Conservation (phyloP, 2,888 invertebrate species). For the Helicoverpa assulta region DNA sequence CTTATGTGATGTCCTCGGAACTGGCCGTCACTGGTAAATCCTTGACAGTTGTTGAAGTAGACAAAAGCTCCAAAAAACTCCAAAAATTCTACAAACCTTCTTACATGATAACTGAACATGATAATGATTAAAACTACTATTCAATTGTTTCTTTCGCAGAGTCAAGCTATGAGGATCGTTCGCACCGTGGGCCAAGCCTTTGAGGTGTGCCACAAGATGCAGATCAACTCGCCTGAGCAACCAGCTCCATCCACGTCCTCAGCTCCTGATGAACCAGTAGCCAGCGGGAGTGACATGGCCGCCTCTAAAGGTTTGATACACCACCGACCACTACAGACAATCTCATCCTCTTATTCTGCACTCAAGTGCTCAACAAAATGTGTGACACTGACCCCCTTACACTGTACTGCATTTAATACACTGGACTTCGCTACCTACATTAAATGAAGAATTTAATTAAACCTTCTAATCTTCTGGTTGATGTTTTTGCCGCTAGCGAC, state of each 20-base stretch:
- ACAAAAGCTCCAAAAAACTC: too few species aligned
- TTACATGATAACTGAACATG: too few species aligned
- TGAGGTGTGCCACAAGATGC: conserved; percentile 99
- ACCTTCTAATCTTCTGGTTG: conserved; percentile 19
- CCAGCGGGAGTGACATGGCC: conserved; percentile 73
- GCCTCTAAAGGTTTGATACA: conserved; percentile 79
- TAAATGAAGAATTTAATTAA: conserved; percentile 41
- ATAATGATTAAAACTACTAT: too few species aligned
- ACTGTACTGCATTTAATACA: conserved; percentile 25
- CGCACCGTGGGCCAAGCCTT: conserved; percentile 99
- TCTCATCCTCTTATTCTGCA: not conserved
- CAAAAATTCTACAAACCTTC: too few species aligned
- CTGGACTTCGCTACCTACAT: conserved; percentile 25
- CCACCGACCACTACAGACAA: conserved; percentile 27
- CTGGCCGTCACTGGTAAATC: too few species aligned
- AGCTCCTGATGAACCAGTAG: conserved; percentile 73
- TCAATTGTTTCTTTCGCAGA: conserved; percentile 89
- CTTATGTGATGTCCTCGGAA: too few species aligned
- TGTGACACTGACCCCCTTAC: conserved; percentile 36
- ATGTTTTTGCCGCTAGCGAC: conserved; percentile 32
- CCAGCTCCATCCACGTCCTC: conserved; percentile 83
- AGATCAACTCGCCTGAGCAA: conserved; percentile 89
- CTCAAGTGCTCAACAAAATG: conserved; percentile 2
- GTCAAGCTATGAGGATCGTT: conserved; percentile 99
- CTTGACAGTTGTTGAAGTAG: too few species aligned